Evolutionary conservation across 2,888 invertebrate genomes (phyloP), one percentile per base, ranked within the genome.

Genomic region (Ctenicera cuprea): DNA sequence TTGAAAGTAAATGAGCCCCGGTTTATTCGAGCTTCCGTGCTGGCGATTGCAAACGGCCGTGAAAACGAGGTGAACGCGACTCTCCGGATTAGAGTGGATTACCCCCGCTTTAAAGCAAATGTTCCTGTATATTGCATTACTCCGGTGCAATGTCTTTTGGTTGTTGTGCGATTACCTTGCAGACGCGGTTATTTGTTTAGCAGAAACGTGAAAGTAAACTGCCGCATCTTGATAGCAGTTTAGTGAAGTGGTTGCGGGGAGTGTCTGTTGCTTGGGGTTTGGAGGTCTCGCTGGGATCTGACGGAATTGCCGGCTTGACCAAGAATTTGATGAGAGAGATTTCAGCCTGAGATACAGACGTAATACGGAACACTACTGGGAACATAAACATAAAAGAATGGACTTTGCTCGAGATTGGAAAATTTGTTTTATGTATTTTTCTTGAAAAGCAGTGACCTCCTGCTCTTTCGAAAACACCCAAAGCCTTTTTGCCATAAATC

Each of bases 321-420:
- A 79, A 80, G 79, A 80, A 82, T 82, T 80, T 81, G 82, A 82
- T 81, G 81, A 82, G 80, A 76, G 78, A 78, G 80, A 80, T 81
- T 81, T 81, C 78, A 73, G 76, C 38, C 71, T 70, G 77, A 79
- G 77, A 79, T 78, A 76, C 79, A 71, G 78, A 79, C 76, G 80
- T 81, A 80, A 80, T 82, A 81, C 70, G 78, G 77, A 81, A 78
- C 76, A 80, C 81, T 79, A 76, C 71, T 74, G 78, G 79, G 80
- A 81, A 79, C 71, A 66, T 80, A 80, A 79, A 80, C 78, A 79
- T 78, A 77, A 80, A 77, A 78, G 79, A 79, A 80, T 78, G 74
- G 78, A 80, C 68, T 79, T 77, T 81, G 67, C 72, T 57, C 30
- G 48, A 72, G 66, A 72, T 72, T 72, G 71, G 65, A 72, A 72